Percentiles rank a stretch among this genome's conserved stretches.
phyloP scores from a whole-genome alignment of 2,797 vertebrate genomes.

The Neostethus bicornis region DNA sequence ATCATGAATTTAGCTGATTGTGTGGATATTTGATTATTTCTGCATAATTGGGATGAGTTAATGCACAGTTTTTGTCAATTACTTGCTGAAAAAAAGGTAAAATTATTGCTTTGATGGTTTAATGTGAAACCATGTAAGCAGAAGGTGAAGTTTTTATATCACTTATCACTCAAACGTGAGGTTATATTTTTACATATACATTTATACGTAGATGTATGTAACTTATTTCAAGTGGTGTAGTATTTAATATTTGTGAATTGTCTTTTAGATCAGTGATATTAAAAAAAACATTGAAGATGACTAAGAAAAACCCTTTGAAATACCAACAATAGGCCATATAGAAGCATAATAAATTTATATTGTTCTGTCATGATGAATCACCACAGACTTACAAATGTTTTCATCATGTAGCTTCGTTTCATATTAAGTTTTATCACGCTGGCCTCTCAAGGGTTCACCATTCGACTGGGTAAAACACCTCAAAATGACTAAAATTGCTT shows the following conservation, averaged over 20 bases:
- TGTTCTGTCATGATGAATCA: slow-evolving; percentile 15
- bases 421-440: slow-evolving; percentile 7
- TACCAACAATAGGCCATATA: slow-evolving; percentile 42
- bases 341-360: slow-evolving; percentile 32
- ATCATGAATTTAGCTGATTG: slow-evolving; percentile 31
- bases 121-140: slow-evolving; percentile 56
- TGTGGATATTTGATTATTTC: slow-evolving; percentile 26
- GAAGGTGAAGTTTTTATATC: slow-evolving; percentile 32
- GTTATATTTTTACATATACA: too few relatives aligned
- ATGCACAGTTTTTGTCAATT: slow-evolving; percentile 24
- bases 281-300: slow-evolving; percentile 21
- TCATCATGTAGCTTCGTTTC: slow-evolving; percentile 8
- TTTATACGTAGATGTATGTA: slow-evolving; percentile 35
- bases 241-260: slow-evolving; percentile 32
- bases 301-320: slow-evolving; percentile 30
- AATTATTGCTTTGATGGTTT: slow-evolving; percentile 57
- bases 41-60: slow-evolving; percentile 33
- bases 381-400: slow-evolving; percentile 25
- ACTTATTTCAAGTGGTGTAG: slow-evolving; percentile 31
- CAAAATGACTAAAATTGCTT: slow-evolving; percentile 63
- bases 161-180: slow-evolving; percentile 36
- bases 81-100: slow-evolving; percentile 33
- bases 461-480: slow-evolving; percentile 17
- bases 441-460: slow-evolving; percentile 4
- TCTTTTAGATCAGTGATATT: slow-evolving; percentile 38